These are phyloP conservation scores for Aldrovandia affinis DNA, from an alignment of 2,797 vertebrate species.

Conservation along the genomic window DNA sequence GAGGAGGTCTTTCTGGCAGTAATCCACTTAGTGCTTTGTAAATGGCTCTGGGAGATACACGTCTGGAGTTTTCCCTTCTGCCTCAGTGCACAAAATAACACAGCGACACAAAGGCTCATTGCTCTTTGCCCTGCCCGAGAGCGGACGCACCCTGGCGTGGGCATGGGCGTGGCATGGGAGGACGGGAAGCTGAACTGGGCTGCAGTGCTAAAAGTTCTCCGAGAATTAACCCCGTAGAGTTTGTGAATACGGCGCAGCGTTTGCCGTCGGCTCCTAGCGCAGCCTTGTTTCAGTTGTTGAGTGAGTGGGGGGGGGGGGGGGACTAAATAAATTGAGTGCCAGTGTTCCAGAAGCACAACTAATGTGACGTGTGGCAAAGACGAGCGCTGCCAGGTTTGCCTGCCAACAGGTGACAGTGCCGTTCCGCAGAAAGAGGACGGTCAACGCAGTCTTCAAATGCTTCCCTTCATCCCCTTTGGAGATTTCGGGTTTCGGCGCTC, in stretches of 20 bases:
- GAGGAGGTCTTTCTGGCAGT: slow-evolving; percentile 36
- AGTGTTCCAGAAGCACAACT: neutral
- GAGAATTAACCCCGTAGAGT: no score
- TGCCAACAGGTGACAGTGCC: no score
- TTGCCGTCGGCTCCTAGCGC: no score
- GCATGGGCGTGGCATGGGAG: no score
- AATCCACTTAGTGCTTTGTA: neutral
- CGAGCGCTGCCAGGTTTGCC: neutral
- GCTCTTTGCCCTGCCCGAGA: neutral
- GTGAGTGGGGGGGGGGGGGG: no score
- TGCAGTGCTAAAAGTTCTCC: neutral
- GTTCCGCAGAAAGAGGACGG: no score
- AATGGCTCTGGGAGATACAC: neutral
- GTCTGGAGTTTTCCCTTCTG: neutral
- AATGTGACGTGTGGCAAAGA: neutral
- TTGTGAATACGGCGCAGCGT: no score
- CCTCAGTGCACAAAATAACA: neutral
- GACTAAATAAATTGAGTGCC: neutral
- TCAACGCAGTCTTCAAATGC: neutral
- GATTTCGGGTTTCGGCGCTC: neutral
- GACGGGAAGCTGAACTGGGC: neutral
- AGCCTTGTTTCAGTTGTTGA: neutral
- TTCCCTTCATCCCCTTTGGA: neutral
- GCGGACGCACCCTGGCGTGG: neutral
- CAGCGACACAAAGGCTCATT: no score